Evolutionary conservation across 2,888 invertebrate genomes (phyloP).

Genomic region (Plusia festucae): DNA sequence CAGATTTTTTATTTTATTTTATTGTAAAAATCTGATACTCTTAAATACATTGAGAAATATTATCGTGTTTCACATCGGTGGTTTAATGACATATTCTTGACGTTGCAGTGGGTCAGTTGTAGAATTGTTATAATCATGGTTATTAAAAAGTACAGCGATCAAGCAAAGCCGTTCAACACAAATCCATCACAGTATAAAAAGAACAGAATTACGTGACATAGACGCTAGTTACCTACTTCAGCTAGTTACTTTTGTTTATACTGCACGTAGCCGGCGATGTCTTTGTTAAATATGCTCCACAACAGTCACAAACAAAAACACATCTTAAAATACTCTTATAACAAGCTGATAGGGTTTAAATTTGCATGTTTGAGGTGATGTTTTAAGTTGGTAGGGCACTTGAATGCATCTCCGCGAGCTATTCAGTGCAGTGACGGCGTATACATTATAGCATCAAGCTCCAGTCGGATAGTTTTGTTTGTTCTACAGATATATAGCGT

Average conservation of each 20-base stretch:
- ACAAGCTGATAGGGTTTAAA: conserved; percentile 20
- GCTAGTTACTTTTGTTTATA: conserved; percentile 54
- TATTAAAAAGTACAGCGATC: neutral
- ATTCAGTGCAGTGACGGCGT: conserved; percentile 35
- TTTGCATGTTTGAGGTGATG: conserved; percentile 7
- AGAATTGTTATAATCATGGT: no score
- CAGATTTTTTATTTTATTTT: no score
- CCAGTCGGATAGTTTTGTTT: conserved; percentile 22
- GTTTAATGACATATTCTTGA: no score
- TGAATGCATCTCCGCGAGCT: conserved; percentile 51
- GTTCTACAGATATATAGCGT: neutral
- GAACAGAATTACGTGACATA: conserved; percentile 1
- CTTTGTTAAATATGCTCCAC: conserved; percentile 58
- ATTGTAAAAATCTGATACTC: no score
- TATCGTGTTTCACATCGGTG: no score
- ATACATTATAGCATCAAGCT: conserved; percentile 39
- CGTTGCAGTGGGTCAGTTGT: no score
- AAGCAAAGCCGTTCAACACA: neutral
- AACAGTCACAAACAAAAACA: conserved; percentile 4
- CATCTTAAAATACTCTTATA: conserved; percentile 1
- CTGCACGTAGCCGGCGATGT: conserved; percentile 51
- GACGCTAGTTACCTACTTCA: conserved; percentile 18
- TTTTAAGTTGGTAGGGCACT: conserved; percentile 17
- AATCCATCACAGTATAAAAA: neutral
- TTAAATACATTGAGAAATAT: no score